Conservation (phyloP, 2,888 invertebrate genomes). For the Zaprionus obscuricornis region DNA sequence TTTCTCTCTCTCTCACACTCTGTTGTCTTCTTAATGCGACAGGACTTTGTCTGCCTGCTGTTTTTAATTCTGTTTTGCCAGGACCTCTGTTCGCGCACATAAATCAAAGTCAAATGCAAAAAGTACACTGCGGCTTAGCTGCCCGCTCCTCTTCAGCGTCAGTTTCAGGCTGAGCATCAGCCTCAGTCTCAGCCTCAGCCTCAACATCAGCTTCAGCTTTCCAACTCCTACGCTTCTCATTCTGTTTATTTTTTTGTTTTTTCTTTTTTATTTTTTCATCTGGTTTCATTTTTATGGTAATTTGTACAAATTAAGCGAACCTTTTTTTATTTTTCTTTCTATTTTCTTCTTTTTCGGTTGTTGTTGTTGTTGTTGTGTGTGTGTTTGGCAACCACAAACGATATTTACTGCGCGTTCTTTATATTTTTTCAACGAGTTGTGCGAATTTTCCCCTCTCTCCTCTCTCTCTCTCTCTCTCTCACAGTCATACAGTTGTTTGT, state of each 20-base stretch:
- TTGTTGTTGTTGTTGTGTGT: no score
- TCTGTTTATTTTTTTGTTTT: slow-evolving; percentile 42
- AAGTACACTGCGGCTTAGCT: slow-evolving; percentile 57
- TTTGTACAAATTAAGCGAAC: slow-evolving; percentile 82
- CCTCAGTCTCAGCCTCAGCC: no score
- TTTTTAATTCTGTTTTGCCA: slow-evolving; percentile 64
- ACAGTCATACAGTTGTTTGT: slow-evolving; percentile 29
- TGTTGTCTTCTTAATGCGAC: slow-evolving; percentile 32
- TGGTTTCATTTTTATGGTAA: slow-evolving; percentile 72
- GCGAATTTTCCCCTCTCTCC: slow-evolving; percentile 4
- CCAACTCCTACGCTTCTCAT: slow-evolving; percentile 26
- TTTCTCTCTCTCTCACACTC: not conserved
- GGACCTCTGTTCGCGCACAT: slow-evolving; percentile 66
- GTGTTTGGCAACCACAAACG: slow-evolving; percentile 74
- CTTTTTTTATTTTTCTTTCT: slow-evolving; percentile 61
- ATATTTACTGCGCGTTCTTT: slow-evolving; percentile 69
- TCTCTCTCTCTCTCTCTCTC: not conserved
- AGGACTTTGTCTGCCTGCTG: slow-evolving; percentile 39
- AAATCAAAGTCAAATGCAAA: slow-evolving; percentile 82
- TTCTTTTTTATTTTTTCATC: slow-evolving; percentile 34
- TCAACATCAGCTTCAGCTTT: slow-evolving; percentile 40
- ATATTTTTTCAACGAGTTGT: slow-evolving; percentile 47
- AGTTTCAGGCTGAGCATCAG: no score
- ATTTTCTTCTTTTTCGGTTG: slow-evolving; percentile 59
- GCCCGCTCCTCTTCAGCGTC: slow-evolving; percentile 13